Evolutionary conservation across 2,888 invertebrate genomes (phyloP), one percentile per base, ranked within the genome.

Genomic region (Drosophila tanythrix): DNA sequence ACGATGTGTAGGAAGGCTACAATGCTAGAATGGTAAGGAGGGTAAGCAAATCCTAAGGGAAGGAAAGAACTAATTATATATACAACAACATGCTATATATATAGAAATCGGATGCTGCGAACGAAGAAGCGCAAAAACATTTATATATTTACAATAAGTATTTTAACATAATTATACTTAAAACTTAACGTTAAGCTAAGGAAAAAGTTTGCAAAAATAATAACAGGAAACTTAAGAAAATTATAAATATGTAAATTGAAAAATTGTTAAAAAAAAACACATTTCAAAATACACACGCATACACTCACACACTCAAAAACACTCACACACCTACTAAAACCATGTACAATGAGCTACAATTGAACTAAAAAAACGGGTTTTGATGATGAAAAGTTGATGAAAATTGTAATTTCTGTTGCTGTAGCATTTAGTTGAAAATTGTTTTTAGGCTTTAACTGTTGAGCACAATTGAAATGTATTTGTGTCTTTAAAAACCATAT

Each of bases 1-100:
- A 94, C 92, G 94, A 94, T 89, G 94, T 94, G 92, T 94, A 93
- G 93, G 79, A 62, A 73, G 15, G 15, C 21, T 13, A 55, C 52
- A 52, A n/a, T 15, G 69, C 18, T 27, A 36, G 29, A 31, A 52
- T 51, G 62, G 60, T 29, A 43, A 43, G 33, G 35, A 51, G 55
- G 55, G 48, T 67, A 67, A 63, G 58, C 35, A 55, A 13, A 31
- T 48, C 38, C 21, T 27, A 31, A 25, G n/a, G 38, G 48, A 51
- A 63, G 25, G 27, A 25, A 58, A 27, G 25, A 27, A 43, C 40
- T 33, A 48, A 57, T 27, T 46, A 60, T 57, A 56, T 52, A 53
- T 11, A 63, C 31, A 58, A 29, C 29, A n/a, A 29, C 38, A 48
- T 60, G 70, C 60, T 51, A 70, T 35, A 57, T 70, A 57, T 71